Conservation (phyloP, 1,140 invertebrate genomes). For the Pseudomyrmex dendroicus region DNA sequence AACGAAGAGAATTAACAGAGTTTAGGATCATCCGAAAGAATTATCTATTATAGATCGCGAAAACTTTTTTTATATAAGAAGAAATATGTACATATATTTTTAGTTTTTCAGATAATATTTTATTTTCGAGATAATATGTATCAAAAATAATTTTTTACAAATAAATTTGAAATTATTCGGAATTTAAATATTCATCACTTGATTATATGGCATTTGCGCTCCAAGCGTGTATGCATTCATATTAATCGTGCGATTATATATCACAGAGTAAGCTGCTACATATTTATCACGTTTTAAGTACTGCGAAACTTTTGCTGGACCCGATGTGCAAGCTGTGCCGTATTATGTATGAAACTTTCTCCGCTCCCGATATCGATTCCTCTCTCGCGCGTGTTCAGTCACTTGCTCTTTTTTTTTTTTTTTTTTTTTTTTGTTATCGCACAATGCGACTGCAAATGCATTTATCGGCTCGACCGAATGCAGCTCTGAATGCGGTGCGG, state of each 20-base stretch:
- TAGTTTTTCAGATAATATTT: neutral
- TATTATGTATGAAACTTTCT: slow-evolving; percentile 59
- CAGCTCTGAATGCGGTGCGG: slow-evolving; percentile 19
- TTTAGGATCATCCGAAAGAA: neutral
- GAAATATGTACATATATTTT: too few species aligned
- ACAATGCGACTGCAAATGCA: slow-evolving; percentile 71
- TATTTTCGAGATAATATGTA: neutral
- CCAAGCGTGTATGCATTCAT: neutral
- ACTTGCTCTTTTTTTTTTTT: slow-evolving; percentile 48
- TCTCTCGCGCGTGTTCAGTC: slow-evolving; percentile 37
- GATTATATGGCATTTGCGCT: neutral
- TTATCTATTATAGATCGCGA: neutral
- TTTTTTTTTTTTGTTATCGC: slow-evolving; percentile 66
- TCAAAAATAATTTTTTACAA: neutral
- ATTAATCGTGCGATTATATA: slow-evolving; percentile 14
- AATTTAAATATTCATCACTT: too few species aligned
- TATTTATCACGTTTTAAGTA: slow-evolving; percentile 36
- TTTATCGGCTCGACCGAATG: slow-evolving; percentile 63
- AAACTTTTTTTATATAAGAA: too few species aligned
- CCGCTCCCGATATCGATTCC: slow-evolving; percentile 29
- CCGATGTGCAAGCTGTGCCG: slow-evolving; percentile 3
- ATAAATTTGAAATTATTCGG: too few species aligned
- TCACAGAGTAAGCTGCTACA: slow-evolving; percentile 9
- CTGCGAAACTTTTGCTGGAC: slow-evolving; percentile 25
- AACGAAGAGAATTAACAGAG: slow-evolving; percentile 27